Evolutionary conservation across 2,888 invertebrate genomes (phyloP), one percentile per base, ranked within the genome.

Genomic region (Rhingia rostrata): DNA sequence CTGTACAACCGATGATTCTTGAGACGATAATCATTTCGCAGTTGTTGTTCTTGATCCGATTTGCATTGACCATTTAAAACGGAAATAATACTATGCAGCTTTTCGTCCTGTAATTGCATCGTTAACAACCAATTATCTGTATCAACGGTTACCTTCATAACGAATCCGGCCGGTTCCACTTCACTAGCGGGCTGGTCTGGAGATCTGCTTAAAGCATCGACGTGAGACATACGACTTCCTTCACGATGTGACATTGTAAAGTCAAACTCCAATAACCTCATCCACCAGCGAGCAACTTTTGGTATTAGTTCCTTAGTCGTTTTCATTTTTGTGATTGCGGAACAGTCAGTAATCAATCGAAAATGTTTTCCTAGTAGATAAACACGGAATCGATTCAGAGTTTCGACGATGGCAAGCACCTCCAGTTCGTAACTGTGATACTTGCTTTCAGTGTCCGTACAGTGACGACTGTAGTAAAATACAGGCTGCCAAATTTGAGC

Each of bases 251-350:
- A 72, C 45, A 80, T 45, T 30, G 70, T 78, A 49, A 83, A 85
- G 64, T 87, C 74, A 45, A 69, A 88, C 33, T 88, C 87, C 6
- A 83, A 35, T 4, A 87, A 30, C 61, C 72, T 60, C 7, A 86
- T 45, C 39, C 86, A 87, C 87, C 87, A 87, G 30, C 87, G 61
- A 22, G 87, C 87, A 22, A 87, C 82, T 30, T 72, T 58, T 2
- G 86, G 83, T 5, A 75, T 77, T 5, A 79, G 30, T 45, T 83
- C 72, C 2, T 67, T 53, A 4, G 43, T 60, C 3, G 12, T 43
- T 32, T 43, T 72, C 3, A 33, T 30, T 39, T 45, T 61, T n/a
- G 47, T 22, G 22, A 67, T 75, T 54, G 49, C 74, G 37, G 22
- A 60, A 54, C 41, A 81, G 61, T 43, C 70, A 10, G 53, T 78